phyloP scores from a whole-genome alignment of 2,113 vertebrate genomes.

The Brevimyrus niger region DNA sequence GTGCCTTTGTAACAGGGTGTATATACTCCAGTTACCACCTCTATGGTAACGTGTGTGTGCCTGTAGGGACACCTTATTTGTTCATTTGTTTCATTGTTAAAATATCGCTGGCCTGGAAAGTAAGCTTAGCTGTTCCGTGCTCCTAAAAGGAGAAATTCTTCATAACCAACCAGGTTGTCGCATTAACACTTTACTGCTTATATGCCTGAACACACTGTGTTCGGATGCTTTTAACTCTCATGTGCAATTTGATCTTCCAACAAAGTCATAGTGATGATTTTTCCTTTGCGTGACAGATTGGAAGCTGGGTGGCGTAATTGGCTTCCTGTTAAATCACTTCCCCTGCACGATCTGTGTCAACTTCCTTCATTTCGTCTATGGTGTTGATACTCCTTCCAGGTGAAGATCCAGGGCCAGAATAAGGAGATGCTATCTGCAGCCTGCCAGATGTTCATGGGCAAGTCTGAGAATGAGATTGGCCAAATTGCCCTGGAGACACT shows the following conservation, averaged over 20 bases:
- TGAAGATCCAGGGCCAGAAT: conserved; percentile 96
- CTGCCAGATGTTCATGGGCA: conserved; percentile 96
- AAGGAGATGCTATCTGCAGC: conserved; percentile 92
- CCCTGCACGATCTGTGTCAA: not conserved
- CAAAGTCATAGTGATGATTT: not conserved
- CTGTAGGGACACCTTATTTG: not conserved
- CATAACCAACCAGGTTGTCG: not conserved
- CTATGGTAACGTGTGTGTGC: not conserved
- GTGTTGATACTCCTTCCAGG: conserved; percentile 50
- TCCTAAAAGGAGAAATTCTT: not conserved
- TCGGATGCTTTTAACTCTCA: not conserved
- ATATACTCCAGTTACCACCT: not conserved
- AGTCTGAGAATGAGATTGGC: conserved; percentile 74
- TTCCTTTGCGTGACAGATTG: not conserved
- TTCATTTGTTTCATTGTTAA: not conserved
- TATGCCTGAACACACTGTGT: not conserved
- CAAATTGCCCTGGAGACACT: conserved; percentile 86
- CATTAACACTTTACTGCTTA: not conserved
- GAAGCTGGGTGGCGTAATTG: not conserved
- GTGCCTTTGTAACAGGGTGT: not conserved
- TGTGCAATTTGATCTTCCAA: not conserved
- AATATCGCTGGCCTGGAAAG: not conserved
- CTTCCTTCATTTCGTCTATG: not conserved
- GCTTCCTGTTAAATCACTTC: not conserved
- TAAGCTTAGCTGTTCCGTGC: not conserved